Base-by-base conservation (phyloP, 35 echinoderm and acorn worm genomes). In the Strongylocentrotus purpuratus region DNA sequence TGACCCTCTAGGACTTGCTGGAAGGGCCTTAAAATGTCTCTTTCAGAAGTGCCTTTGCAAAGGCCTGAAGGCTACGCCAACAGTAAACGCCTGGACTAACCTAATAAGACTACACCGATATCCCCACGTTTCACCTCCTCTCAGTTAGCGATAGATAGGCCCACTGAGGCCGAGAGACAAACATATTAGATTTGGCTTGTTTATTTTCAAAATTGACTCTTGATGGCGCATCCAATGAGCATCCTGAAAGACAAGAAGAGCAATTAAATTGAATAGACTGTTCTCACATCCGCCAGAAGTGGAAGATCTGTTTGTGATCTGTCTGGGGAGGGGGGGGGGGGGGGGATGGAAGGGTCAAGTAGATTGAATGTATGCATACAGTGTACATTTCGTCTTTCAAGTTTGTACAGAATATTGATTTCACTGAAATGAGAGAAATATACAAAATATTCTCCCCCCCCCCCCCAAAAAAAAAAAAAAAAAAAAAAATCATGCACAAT, bases 161-260 rank as follows among this genome's bases (percentile, higher is more conserved):
- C 5, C 61, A 70, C 1, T 28, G 61, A 25, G 20, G 20, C 61
- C 45, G 87, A 33, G 31, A 46, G 87, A 33, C 87, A 33, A 46
- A 8, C 87, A 32, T 13, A 88, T 88, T 88, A 46, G 32, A 88
- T 88, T 88, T 88, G 31, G 87, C 87, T 41, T 88, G 87, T 88
- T 88, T 88, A 88, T 88, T 88, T 88, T 8, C 31, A 31, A 18
- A 88, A 88, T 88, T 88, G 87, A 88, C 32, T 70, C 87, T 13
- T 88, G 18, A 88, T 88, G 22, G 31, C 32, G 87, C 87, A 88
- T 33, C 31, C 87, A 33, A 46, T 46, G 87, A 31, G 87, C 9
- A 4, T 18, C 32, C 87, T 88, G 87, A 88, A 28, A 70, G 61
- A 70, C 61, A 22, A 70, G 61, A 28, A 70, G 61, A 70, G 61